Evolutionary conservation across 2,113 vertebrate species (phyloP).

Genomic region (Stigmatopora nigra): DNA sequence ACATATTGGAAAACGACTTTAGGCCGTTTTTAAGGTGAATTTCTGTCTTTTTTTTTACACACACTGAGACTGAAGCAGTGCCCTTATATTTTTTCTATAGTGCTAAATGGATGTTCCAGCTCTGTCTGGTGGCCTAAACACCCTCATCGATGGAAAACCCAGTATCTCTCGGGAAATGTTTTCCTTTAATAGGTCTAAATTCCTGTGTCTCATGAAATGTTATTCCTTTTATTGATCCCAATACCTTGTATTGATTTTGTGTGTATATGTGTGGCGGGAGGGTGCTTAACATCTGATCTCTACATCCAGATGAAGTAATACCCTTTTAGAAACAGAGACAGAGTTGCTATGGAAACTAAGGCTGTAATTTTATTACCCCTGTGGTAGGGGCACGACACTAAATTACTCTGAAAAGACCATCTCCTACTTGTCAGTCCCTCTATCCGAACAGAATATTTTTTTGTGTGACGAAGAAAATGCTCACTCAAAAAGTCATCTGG

Average conservation of each 20-base stretch:
- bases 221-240: not conserved
- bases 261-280: no score
- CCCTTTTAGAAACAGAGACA: conserved; percentile 24
- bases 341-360: conserved; percentile 59
- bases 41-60: not conserved
- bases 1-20: not conserved
- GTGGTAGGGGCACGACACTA: conserved; percentile 25
- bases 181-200: not conserved
- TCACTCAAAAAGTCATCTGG: not conserved
- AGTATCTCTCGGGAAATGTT: not conserved
- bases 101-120: not conserved
- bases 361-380: conserved; percentile 50
- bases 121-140: not conserved
- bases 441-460: not conserved
- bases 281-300: conserved; percentile 39
- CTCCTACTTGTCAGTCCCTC: not conserved
- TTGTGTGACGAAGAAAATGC: not conserved
- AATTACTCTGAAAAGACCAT: conserved; percentile 7
- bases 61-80: not conserved
- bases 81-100: not conserved
- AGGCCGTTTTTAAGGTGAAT: not conserved
- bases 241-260: conserved; percentile 8
- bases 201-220: not conserved
- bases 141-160: not conserved
- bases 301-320: conserved; percentile 32